A percentile compares a stretch with the other conserved stretches of the same genome.
phyloP scores from a whole-genome alignment of 2,888 invertebrate genomes.

The Melipona beecheii region DNA sequence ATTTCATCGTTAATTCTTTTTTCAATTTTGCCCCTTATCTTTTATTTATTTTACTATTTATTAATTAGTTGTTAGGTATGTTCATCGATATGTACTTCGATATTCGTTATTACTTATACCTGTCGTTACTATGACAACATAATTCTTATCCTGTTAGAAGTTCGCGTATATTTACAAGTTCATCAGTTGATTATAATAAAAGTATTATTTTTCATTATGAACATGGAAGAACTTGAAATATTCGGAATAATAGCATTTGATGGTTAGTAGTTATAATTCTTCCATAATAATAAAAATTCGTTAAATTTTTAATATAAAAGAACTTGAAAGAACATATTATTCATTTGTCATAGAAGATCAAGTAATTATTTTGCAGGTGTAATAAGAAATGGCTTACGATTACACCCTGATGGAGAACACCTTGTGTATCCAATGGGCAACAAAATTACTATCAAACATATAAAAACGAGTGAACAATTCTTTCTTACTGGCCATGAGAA shows the following conservation, averaged over 20 bases:
- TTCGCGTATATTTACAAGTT: background rate
- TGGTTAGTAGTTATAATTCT: constrained; percentile 85
- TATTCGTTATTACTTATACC: background rate
- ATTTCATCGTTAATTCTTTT: background rate
- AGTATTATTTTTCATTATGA: constrained; percentile 71
- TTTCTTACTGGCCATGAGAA: constrained; percentile 93
- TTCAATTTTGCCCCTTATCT: background rate
- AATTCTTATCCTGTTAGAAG: background rate
- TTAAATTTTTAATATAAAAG: background rate
- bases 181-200: background rate
- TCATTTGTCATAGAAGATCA: background rate
- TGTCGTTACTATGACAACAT: constrained; percentile 33
- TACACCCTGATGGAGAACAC: constrained; percentile 90
- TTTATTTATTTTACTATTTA: background rate
- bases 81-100: background rate
- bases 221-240: constrained; percentile 87
- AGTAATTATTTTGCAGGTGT: constrained; percentile 66
- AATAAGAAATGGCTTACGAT: constrained; percentile 86
- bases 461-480: constrained; percentile 89
- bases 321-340: background rate
- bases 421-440: constrained; percentile 92
- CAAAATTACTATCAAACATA: constrained; percentile 90
- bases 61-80: background rate
- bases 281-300: background rate
- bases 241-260: constrained; percentile 92